Evolutionary conservation across 2,888 invertebrate genomes (phyloP), one percentile per base, ranked within the genome.

Genomic region (Lathronympha strigana): DNA sequence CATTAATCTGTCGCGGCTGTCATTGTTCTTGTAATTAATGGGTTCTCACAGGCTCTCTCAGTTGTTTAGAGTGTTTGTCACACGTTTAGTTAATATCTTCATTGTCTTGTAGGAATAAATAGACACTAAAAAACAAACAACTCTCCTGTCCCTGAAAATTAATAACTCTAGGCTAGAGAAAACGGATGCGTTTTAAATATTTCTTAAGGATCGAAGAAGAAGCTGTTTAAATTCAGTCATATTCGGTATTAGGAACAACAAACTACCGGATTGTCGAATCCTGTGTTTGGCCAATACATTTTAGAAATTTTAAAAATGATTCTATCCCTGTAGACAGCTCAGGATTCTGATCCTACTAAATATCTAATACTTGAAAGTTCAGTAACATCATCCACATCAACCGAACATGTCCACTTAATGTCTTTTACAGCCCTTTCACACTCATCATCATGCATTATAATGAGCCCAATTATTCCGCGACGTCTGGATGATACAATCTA

Each of bases 21-120:
- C 67, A 69, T 72, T 82, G 80, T 83, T 81, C 76, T 72, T 75
- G 76, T 74, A 74, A 69, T 72, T 69, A 70, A 61, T 64, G 67
- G 69, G 68, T 80, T 83, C 84, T 71, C 85, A 81, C 78, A n/a
- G 75, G 73, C 76, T 76, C 76, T 73, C 69, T 25, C 38, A 31
- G 21, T 28, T 57, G 40, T 40, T 33, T 31, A 23, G 28, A 8
- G 40, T n/a, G n/a, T n/a, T 43, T 36, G 53, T 54, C 57, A 43
- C 40, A 55, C 40, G 57, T 45, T 57, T 45, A 45, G n/a, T 15
- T 28, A 1, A 17, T 40, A 11, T 40, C n/a, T 40, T 55, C 43
- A 57, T 57, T 57, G 43, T 57, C 45, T 21, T 33, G 13, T 13
- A 33, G 5, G 33, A 33, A 11, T 33, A 33, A 4, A 6, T 25